Percentiles rank a stretch among this genome's conserved stretches.
These are phyloP conservation scores for Drosophila neoperkinsi DNA, from an alignment of 2,888 invertebrate species.

Conservation along the genomic window DNA sequence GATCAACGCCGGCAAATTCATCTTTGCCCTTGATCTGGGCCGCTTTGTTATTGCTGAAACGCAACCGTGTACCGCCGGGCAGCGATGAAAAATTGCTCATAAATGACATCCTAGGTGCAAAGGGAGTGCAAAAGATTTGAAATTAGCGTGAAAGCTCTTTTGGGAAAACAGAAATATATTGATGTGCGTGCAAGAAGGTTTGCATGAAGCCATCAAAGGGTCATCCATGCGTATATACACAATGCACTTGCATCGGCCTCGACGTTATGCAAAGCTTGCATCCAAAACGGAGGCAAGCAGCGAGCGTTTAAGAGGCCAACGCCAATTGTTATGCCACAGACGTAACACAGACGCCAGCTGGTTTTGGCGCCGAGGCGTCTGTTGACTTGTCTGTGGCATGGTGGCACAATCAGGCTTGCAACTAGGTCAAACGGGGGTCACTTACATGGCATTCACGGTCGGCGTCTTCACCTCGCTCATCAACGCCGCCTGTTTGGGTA, in stretches of 20 bases:
- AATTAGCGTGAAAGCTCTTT: no score
- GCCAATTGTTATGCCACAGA: conserved; percentile 78
- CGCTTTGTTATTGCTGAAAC: conserved; percentile 84
- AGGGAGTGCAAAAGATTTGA: background rate
- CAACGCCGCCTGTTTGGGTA: conserved; percentile 88
- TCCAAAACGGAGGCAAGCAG: conserved; percentile 79
- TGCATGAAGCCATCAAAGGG: conserved; percentile 16
- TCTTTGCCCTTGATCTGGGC: conserved; percentile 82
- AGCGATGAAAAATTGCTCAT: conserved; percentile 90
- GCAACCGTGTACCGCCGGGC: conserved; percentile 86
- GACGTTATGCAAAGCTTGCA: conserved; percentile 36
- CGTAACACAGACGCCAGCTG: conserved; percentile 82
- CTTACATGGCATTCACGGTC: conserved; percentile 95
- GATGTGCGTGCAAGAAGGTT: conserved; percentile 40
- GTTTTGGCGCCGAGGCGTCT: conserved; percentile 62
- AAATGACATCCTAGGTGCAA: conserved; percentile 86
- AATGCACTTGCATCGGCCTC: conserved; percentile 52
- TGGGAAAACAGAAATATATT: background rate
- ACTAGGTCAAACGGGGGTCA: conserved; percentile 42
- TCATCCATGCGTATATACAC: conserved; percentile 8
- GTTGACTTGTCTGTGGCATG: conserved; percentile 82
- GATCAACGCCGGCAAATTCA: conserved; percentile 86
- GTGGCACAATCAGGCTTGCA: conserved; percentile 3
- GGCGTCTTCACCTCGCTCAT: conserved; percentile 90
- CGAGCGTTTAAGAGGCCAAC: conserved; percentile 43